Evolutionary conservation across 2,888 invertebrate genomes (phyloP).

Genomic region (Harpalus rubripes): DNA sequence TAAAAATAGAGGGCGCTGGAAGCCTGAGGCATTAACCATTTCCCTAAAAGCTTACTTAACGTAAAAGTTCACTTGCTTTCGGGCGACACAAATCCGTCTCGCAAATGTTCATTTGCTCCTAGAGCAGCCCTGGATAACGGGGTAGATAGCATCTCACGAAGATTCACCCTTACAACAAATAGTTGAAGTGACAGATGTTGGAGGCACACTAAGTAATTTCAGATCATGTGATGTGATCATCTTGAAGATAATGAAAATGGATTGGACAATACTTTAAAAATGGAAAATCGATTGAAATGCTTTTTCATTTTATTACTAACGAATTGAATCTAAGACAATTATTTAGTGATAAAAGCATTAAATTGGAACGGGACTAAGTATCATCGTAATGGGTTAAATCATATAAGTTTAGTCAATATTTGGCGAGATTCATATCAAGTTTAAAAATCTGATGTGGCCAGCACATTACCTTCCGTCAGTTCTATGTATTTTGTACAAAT

Average conservation of each 20-base stretch:
- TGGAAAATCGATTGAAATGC: neutral
- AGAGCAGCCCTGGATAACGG: neutral
- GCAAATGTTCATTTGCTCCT: constrained; percentile 56
- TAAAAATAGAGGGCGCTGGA: constrained; percentile 33
- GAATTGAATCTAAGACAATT: too few relatives aligned
- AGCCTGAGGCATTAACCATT: constrained; percentile 38
- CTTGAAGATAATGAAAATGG: neutral
- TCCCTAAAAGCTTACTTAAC: constrained; percentile 55
- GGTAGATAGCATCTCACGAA: neutral
- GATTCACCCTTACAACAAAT: neutral
- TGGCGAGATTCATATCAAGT: too few relatives aligned
- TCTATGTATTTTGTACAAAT: too few relatives aligned
- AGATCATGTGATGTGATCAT: neutral
- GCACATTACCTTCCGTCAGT: too few relatives aligned
- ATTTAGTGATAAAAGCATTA: too few relatives aligned
- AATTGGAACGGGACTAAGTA: neutral
- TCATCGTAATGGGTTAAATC: too few relatives aligned
- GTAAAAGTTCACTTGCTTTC: constrained; percentile 42
- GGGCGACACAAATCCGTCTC: constrained; percentile 45
- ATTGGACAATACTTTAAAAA: neutral
- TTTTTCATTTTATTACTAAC: too few relatives aligned
- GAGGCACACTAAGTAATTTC: neutral
- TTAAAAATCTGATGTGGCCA: too few relatives aligned
- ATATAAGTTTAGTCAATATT: too few relatives aligned
- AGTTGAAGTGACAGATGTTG: neutral